phyloP scores from a whole-genome alignment of 2,797 vertebrate genomes.

The Setipinna tenuifilis region DNA sequence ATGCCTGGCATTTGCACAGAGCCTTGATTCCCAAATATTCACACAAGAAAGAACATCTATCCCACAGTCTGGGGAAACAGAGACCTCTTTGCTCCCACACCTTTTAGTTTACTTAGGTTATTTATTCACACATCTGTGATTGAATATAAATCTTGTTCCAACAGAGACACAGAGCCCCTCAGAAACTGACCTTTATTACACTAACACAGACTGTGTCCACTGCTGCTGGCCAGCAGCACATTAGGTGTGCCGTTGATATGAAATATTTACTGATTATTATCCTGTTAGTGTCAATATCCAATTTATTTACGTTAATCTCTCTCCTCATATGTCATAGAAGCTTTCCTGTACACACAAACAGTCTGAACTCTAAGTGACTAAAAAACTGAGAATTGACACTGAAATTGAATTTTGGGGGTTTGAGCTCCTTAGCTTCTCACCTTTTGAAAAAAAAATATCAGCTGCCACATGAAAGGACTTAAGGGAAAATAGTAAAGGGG shows the following conservation, averaged over 20 bases:
- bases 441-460: constrained; percentile 59
- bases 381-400: background rate
- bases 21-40: background rate
- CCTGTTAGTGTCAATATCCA: background rate
- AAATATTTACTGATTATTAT: background rate
- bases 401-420: background rate
- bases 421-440: constrained; percentile 53
- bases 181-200: background rate
- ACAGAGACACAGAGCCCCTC: background rate
- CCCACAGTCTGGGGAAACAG: background rate
- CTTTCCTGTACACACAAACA: no score
- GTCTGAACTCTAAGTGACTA: no score
- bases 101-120: background rate
- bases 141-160: background rate
- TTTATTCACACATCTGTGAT: background rate
- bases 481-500: background rate
- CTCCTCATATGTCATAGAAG: background rate
- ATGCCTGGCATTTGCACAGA: constrained; percentile 1
- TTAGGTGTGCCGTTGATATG: background rate
- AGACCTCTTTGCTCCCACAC: background rate
- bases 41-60: background rate
- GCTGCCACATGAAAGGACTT: constrained; percentile 51
- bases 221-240: background rate
- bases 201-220: background rate
- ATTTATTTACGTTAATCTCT: background rate